These are phyloP conservation scores for Furcula furcula DNA, from an alignment of 2,888 invertebrate genomes.

Conservation along the genomic window DNA sequence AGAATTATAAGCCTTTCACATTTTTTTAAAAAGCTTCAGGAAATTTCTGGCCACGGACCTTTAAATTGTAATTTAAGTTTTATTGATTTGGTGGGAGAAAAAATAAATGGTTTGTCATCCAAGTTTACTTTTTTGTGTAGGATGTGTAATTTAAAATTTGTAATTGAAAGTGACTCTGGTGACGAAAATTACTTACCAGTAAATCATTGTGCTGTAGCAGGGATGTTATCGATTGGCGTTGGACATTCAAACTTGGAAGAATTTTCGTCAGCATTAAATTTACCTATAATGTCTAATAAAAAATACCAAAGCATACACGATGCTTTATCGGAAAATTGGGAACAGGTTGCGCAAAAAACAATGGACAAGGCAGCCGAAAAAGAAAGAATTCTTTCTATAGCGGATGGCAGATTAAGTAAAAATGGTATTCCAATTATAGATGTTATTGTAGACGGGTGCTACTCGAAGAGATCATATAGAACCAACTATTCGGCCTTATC, in stretches of 20 bases:
- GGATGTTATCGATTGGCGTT: neutral
- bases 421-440: constrained; percentile 1
- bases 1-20: neutral
- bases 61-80: neutral
- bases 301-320: neutral
- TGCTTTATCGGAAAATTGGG: neutral
- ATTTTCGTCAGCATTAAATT: neutral
- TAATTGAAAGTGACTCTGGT: neutral
- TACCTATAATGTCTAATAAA: neutral
- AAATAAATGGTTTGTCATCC: neutral
- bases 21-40: neutral
- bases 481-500: no score
- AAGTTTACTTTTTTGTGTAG: neutral
- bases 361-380: neutral
- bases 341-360: neutral
- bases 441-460: no score
- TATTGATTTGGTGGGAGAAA: neutral
- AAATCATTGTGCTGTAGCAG: neutral
- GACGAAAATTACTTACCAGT: neutral
- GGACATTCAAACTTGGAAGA: neutral
- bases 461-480: no score
- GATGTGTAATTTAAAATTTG: neutral
- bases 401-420: neutral
- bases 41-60: neutral
- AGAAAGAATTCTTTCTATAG: neutral